Evolutionary conservation across 1,140 invertebrate genomes (phyloP), one percentile per base, ranked within the genome.

Genomic region (Arion vulgaris): DNA sequence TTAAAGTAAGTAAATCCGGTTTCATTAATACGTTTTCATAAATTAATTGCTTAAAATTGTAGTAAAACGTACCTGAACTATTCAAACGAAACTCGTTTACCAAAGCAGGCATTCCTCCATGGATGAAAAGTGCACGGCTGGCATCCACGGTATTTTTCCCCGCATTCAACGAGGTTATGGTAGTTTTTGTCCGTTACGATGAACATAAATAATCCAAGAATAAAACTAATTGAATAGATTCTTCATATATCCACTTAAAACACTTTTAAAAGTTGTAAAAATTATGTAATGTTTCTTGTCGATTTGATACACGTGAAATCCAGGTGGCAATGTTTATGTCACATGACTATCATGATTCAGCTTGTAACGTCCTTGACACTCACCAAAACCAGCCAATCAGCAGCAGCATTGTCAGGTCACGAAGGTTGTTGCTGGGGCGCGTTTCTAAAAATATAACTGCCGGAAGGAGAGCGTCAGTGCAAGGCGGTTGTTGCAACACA

Each of bases 301-400:
- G 36, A 2, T 45, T 5, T 19, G 11, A 71, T 81, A 76, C 84
- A 85, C 82, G 84, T 85, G 84, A 83, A 76, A 79, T 81, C 80
- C 84, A 85, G 82, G 82, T 83, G 84, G 82, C 82, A 83, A 82
- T 85, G 82, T 85, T 85, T 85, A 85, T 85, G 82, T 85, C 84
- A 85, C 79, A 83, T 85, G 84, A 85, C 82, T 83, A 66, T 80
- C 84, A 83, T 83, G 81, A 83, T 85, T 83, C 84, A 85, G 84
- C 81, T 83, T 80, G 79, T 68, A 75, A 76, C 79, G 74, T 49
- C 82, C 81, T 73, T 83, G 81, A 85, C 81, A 81, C 81, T 76
- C 72, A 7, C 15, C 57, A 73, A 19, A 45, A 23, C 7, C 75
- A 80, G 69, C 84, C 81, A 85, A 85, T 83, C 72, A 81, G 74